A percentile compares a stretch with the other conserved stretches of the same genome.
phyloP scores from a whole-genome alignment of 2,113 vertebrate species.

The Emydocephalus ijimae region DNA sequence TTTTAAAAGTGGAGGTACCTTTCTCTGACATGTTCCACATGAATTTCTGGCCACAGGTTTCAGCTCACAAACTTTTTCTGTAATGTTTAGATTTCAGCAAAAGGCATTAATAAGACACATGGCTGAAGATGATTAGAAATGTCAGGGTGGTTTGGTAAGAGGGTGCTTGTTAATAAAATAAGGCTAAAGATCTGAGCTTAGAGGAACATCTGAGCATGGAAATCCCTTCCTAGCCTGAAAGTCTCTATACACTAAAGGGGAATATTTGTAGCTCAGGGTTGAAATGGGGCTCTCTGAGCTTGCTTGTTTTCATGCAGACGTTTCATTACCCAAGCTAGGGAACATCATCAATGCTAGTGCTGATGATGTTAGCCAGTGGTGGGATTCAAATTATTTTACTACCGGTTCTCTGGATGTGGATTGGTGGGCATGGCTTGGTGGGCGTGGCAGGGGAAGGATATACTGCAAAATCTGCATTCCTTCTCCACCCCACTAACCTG shows the following conservation, averaged over 20 bases:
- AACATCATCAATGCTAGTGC: not conserved
- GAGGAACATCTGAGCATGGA: no score
- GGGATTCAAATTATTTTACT: no score
- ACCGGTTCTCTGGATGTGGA: no score
- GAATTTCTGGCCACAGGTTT: not conserved
- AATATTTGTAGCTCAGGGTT: not conserved
- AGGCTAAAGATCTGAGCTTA: not conserved
- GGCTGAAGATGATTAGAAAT: not conserved
- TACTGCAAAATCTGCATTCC: no score
- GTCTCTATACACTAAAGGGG: not conserved
- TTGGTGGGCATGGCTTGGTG: no score
- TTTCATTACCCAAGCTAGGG: not conserved
- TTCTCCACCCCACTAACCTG: no score
- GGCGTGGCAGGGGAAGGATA: no score
- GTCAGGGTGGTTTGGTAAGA: not conserved
- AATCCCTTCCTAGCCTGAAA: not conserved
- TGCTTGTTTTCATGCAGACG: not conserved
- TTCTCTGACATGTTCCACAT: not conserved
- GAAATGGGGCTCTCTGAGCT: not conserved
- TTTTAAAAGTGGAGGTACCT: slow-evolving; percentile 14
- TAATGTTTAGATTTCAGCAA: not conserved
- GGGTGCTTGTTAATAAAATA: not conserved
- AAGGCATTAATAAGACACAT: not conserved
- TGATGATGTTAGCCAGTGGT: no score
- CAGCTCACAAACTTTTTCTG: not conserved